A percentile compares a stretch with the other conserved stretches of the same genome.
phyloP scores from a whole-genome alignment of 2,888 invertebrate genomes.

The Plebejus anna region DNA sequence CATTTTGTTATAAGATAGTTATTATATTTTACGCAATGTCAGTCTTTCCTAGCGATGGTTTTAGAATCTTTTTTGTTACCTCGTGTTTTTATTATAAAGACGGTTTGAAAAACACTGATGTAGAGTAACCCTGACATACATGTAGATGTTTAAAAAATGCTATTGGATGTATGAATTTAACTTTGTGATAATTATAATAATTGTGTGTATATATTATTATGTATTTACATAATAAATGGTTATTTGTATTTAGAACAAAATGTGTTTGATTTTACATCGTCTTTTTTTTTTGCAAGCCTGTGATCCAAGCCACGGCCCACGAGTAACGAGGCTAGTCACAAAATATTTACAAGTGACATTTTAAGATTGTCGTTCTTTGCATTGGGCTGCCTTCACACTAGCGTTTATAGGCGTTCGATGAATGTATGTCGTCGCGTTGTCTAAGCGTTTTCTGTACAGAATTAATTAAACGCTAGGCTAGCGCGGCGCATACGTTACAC shows the following conservation, averaged over 20 bases:
- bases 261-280: conserved; percentile 35
- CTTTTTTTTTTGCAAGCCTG: neutral
- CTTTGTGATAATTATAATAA: conserved; percentile 69
- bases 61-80: neutral
- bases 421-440: no score
- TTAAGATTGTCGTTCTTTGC: no score
- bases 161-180: conserved; percentile 43
- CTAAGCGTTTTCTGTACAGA: no score
- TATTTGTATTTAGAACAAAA: conserved; percentile 59
- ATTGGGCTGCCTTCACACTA: no score
- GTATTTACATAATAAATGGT: conserved; percentile 64
- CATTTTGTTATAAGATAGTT: neutral
- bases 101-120: neutral
- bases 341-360: neutral
- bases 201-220: conserved; percentile 58
- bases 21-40: no score
- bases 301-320: neutral
- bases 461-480: no score
- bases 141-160: conserved; percentile 31
- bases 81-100: neutral
- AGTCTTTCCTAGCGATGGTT: no score
- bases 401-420: no score
- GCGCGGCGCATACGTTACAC: no score
- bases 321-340: neutral
- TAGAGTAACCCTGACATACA: neutral